These are phyloP conservation scores for Uloborus plumipes DNA, from an alignment of 2,888 invertebrate species.

Conservation along the genomic window DNA sequence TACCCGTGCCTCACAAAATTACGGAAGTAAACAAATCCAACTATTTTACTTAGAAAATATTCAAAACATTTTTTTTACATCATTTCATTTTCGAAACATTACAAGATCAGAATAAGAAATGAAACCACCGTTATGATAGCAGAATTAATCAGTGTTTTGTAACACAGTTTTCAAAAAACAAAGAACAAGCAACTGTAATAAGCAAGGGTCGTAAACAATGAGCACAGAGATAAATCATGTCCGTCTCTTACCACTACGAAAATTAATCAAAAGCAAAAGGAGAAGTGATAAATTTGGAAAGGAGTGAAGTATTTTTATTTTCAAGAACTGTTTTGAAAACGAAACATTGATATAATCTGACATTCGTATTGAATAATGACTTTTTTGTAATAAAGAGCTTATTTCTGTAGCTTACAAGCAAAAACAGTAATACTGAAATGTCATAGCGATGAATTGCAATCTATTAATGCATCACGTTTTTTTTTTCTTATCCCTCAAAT, in stretches of 20 bases:
- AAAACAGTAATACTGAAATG: conserved; percentile 25
- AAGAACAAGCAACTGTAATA: not conserved
- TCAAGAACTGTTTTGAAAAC: conserved; percentile 11
- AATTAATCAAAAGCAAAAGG: conserved; percentile 40
- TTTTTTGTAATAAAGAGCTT: conserved; percentile 12
- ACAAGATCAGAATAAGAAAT: too few relatives aligned
- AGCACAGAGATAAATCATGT: conserved; percentile 39
- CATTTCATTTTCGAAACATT: too few relatives aligned
- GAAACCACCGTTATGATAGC: too few relatives aligned
- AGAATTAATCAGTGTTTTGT: too few relatives aligned
- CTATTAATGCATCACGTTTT: not conserved
- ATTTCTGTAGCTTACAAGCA: conserved; percentile 36
- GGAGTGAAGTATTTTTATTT: conserved; percentile 24
- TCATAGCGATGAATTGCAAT: conserved; percentile 15
- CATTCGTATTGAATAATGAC: conserved; percentile 37
- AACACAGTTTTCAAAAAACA: not conserved
- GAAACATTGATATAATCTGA: conserved; percentile 45
- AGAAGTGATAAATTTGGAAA: conserved; percentile 29
- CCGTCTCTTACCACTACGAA: conserved; percentile 36
- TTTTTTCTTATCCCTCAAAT: too few relatives aligned
- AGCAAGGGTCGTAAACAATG: conserved; percentile 28
- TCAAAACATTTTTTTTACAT: too few relatives aligned
- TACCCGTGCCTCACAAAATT: too few relatives aligned
- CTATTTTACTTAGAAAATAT: too few relatives aligned
- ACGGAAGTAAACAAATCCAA: too few relatives aligned